phyloP scores from a whole-genome alignment of 2,113 vertebrate genomes.

The Syngnathoides biaculeatus region DNA sequence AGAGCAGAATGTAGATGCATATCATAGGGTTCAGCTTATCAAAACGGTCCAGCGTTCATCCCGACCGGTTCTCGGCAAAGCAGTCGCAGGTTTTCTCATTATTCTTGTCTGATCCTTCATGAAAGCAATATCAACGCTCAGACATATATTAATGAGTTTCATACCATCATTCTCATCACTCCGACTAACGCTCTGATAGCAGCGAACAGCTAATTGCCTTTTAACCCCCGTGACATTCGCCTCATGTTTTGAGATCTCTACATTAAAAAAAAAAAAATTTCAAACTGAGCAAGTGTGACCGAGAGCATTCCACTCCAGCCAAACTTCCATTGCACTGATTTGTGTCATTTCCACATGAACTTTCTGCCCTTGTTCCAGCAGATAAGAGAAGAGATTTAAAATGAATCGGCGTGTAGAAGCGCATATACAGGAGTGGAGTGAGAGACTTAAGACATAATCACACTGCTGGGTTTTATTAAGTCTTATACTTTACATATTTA shows the following conservation, averaged over 20 bases:
- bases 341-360: conserved; percentile 60
- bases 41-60: conserved; percentile 52
- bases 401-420: conserved; percentile 65
- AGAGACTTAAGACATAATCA: conserved; percentile 66
- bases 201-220: conserved; percentile 67
- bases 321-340: conserved; percentile 52
- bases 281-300: conserved; percentile 39
- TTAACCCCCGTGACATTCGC: conserved; percentile 70
- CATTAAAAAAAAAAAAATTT: conserved; percentile 23
- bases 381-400: conserved; percentile 69
- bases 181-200: conserved; percentile 61
- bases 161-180: conserved; percentile 55
- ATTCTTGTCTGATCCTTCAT: conserved; percentile 51
- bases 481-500: conserved; percentile 76
- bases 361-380: conserved; percentile 54
- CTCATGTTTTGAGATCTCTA: conserved; percentile 44
- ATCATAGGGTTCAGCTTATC: conserved; percentile 51
- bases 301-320: conserved; percentile 32
- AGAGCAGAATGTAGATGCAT: conserved; percentile 40
- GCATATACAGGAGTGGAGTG: conserved; percentile 55
- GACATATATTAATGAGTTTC: conserved; percentile 55
- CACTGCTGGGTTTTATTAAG: conserved; percentile 63
- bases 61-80: conserved; percentile 38
- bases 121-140: conserved; percentile 53
- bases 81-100: conserved; percentile 43